These are phyloP conservation scores for Thymelicus lineola DNA, from an alignment of 2,888 invertebrate species.

Conservation along the genomic window DNA sequence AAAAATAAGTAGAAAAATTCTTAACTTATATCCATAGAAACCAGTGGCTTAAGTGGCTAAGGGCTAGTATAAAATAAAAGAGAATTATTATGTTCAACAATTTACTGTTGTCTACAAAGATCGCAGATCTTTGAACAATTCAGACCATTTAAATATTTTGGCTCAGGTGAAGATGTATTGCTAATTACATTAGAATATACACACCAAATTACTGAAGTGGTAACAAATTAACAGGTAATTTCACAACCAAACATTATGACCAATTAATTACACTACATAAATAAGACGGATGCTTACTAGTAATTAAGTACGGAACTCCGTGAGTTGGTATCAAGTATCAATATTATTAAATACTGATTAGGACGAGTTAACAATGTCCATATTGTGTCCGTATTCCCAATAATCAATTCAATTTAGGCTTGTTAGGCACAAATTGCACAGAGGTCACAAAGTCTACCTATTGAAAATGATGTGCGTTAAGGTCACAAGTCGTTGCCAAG, in stretches of 20 bases:
- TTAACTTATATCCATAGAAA: too few relatives aligned
- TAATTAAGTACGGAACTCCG: too few relatives aligned
- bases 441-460: slow-evolving; percentile 37
- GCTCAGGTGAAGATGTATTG: slow-evolving; percentile 30
- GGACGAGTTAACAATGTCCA: background rate
- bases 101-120: slow-evolving; percentile 80
- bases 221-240: too few relatives aligned
- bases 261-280: too few relatives aligned
- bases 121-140: slow-evolving; percentile 73
- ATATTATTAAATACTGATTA: background rate
- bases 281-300: too few relatives aligned
- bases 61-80: slow-evolving; percentile 19
- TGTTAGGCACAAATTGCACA: slow-evolving; percentile 39
- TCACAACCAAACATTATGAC: background rate
- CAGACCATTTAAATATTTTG: slow-evolving; percentile 54
- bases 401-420: slow-evolving; percentile 44
- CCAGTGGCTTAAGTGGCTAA: background rate
- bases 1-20: too few relatives aligned
- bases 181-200: background rate
- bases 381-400: slow-evolving; percentile 19
- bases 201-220: too few relatives aligned
- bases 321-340: too few relatives aligned
- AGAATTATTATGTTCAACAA: slow-evolving; percentile 64
- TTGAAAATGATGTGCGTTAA: slow-evolving; percentile 35
- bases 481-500: slow-evolving; percentile 38